Evolutionary conservation across 1,140 invertebrate species (phyloP), one percentile per base, ranked within the genome.

Genomic region (Drosophila sturtevanti): DNA sequence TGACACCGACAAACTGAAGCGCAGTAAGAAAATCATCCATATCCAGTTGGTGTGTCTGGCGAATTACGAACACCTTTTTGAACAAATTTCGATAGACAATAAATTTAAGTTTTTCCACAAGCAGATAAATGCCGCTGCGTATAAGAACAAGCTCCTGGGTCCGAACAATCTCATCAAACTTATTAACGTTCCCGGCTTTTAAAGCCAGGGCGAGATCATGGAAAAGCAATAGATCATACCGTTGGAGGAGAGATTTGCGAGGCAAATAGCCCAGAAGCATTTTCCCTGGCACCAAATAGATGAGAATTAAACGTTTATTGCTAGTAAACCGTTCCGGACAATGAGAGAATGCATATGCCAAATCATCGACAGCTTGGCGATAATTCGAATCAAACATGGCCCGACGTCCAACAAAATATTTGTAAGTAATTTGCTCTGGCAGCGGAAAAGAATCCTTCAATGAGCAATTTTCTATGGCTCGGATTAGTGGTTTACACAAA

Each of bases 341-440:
- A 84, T 96, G 95, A 92, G 97, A 94, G 93, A 99, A 99, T 0
- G 98, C 98, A 93, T 96, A 99, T 1, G 96, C 96, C 5, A 99
- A 93, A 91, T 96, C 97, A 91, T 98, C 95, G 91, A 99, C 97
- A 66, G 98, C 98, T 56, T 94, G 94, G 92, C 96, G 96, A 90
- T 98, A 99, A 91, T 99, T 97, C 72, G 97, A 98, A 92, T 99
- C 98, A 92, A 99, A 99, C 97, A 99, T 99, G 1, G 97, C 96
- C 92, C 99, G 99, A 5, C 98, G 94, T 1, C 98, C 98, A 14
- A 99, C 97, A 93, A 98, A 99, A 93, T 99, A 99, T 86, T 96
- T 97, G 91, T 99, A 99, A 0, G 98, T 99, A 44, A 98, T 96
- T 91, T 98, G 97, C 93, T 97, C 96, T 22, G 95, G 95, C 64